These are phyloP conservation scores for Psococerastis gibbosa DNA, from an alignment of 2,888 invertebrate genomes.

Conservation along the genomic window DNA sequence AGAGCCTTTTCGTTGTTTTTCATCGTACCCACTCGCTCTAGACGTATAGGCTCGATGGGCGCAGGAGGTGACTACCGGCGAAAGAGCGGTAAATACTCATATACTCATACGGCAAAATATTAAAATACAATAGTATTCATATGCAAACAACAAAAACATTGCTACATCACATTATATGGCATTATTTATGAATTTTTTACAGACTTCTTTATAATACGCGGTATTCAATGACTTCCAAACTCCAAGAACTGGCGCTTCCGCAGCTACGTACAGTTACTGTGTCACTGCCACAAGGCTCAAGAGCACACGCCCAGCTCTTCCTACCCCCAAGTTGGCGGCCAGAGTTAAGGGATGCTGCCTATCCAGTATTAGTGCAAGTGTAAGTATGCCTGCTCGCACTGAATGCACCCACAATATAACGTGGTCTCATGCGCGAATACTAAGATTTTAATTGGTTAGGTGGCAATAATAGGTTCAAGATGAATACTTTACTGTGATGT, in stretches of 20 bases:
- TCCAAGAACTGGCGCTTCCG: conserved; percentile 65
- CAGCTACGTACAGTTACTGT: conserved; percentile 67
- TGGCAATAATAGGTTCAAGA: too few relatives aligned
- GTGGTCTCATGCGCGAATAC: too few relatives aligned
- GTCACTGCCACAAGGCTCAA: conserved; percentile 63
- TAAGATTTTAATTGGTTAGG: too few relatives aligned
- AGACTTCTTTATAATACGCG: conserved; percentile 5
- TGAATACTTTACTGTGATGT: too few relatives aligned
- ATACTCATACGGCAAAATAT: too few relatives aligned
- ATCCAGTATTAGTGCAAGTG: conserved; percentile 77
- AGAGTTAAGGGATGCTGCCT: conserved; percentile 67
- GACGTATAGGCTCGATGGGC: too few relatives aligned
- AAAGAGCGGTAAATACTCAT: too few relatives aligned
- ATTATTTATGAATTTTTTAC: not conserved
- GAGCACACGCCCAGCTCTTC: conserved; percentile 71
- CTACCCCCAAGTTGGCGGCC: conserved; percentile 79
- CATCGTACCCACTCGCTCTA: too few relatives aligned
- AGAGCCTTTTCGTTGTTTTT: too few relatives aligned
- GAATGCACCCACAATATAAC: not conserved
- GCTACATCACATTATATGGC: not conserved
- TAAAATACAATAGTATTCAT: too few relatives aligned
- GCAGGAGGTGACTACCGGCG: too few relatives aligned
- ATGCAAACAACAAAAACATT: too few relatives aligned
- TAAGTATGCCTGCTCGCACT: conserved; percentile 31
- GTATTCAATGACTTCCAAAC: conserved; percentile 28